Conservation (phyloP, 2,113 vertebrate species). For the Petromus typicus region DNA sequence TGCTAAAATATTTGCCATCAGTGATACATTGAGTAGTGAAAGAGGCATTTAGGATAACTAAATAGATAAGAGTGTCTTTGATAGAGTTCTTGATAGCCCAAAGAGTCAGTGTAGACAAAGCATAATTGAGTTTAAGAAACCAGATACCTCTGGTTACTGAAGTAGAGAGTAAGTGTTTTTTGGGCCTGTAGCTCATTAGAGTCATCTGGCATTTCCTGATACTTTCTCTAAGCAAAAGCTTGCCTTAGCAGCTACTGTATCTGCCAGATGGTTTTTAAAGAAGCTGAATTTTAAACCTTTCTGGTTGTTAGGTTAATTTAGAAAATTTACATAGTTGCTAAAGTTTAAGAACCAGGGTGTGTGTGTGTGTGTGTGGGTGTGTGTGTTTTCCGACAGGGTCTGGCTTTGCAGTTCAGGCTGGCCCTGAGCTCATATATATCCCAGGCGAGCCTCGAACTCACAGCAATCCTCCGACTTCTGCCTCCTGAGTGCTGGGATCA, state of each 20-base stretch:
- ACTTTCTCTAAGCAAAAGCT: background rate
- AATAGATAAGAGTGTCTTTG: background rate
- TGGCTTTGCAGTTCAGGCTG: no score
- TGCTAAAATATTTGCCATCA: background rate
- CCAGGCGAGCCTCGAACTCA: no score
- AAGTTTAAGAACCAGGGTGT: no score
- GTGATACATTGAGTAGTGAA: background rate
- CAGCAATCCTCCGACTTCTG: no score
- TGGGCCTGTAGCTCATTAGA: background rate
- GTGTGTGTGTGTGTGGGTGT: no score
- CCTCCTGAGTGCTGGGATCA: no score
- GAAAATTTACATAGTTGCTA: background rate
- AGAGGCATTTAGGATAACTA: background rate
- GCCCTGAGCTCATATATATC: no score
- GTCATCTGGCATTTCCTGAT: background rate
- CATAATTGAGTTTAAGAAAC: background rate
- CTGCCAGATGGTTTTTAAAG: background rate
- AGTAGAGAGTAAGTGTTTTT: background rate
- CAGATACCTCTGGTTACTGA: background rate
- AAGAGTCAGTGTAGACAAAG: background rate
- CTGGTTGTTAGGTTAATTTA: slow-evolving; percentile 15
- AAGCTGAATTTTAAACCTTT: slow-evolving; percentile 28
- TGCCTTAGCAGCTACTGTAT: background rate
- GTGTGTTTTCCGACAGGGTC: no score
- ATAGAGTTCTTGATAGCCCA: background rate